Base-by-base conservation (phyloP, 2,888 invertebrate species). In the Tinea semifulvella region DNA sequence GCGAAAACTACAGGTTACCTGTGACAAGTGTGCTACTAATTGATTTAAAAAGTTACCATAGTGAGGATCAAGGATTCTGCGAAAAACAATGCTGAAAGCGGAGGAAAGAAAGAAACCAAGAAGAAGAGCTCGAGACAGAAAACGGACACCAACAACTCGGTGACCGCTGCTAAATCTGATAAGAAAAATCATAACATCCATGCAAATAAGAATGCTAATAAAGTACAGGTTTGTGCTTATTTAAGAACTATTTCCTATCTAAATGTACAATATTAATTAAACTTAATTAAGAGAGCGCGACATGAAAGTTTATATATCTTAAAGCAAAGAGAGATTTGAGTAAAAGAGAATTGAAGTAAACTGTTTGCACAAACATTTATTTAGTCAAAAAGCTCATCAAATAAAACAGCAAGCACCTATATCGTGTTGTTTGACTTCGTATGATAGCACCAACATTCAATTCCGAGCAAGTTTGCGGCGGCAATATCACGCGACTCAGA, bases 1-100 rank as follows among this genome's bases (percentile, higher is more conserved):
- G 18, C 16, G n/a, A 18, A 18, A 4, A 3, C 14, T 3, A 31
- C 11, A 31, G 31, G 11, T 31, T 11, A 31, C 31, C 31, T 31
- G 31, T 31, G 31, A 31, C 13, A 14, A 36, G 17, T 36, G 36
- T 36, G 36, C 8, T 16, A 36, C 18, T 10, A 7, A 7, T 40
- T 22, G 44, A 35, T 20, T 14, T n/a, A 14, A 51, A 55, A 67
- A 85, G 85, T 84, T 72, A 83, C 83, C 85, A 87, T 86, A 82
- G 86, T 87, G 86, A 82, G 85, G 76, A 82, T 85, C 69, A 86
- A 86, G 71, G 86, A 86, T 76, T 70, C 82, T 55, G 72, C 81
- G 60, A 82, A 82, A 65, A 82, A 69, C 68, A 82, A 85, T 84
- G 85, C 82, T 71, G 85, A 82, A 67, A 69, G 77, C 58, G 63